These are phyloP conservation scores for Myrmecobius fasciatus DNA, from an alignment of 2,113 vertebrate genomes.

Conservation along the genomic window DNA sequence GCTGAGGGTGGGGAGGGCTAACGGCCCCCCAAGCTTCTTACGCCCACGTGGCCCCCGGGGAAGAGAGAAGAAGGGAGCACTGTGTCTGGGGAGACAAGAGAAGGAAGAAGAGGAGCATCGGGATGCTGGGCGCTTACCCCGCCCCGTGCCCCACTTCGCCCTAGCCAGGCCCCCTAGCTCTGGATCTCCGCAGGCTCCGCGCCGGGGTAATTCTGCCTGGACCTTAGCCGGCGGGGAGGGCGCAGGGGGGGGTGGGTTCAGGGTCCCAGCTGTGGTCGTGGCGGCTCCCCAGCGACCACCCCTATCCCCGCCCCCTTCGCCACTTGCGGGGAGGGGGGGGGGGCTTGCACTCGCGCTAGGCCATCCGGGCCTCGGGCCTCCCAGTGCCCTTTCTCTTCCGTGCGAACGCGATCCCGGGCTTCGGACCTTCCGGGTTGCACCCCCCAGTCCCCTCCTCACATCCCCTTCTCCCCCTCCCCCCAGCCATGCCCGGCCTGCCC, in stretches of 20 bases:
- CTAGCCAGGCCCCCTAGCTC: background rate
- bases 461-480: background rate
- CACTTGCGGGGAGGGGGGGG: background rate
- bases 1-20: background rate
- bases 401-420: background rate
- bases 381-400: background rate
- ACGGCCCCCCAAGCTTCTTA: too few species aligned
- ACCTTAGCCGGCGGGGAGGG: background rate
- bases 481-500: background rate
- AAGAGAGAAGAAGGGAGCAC: slow-evolving; percentile 73
- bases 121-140: background rate
- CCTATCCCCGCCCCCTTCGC: slow-evolving; percentile 3
- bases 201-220: too few species aligned
- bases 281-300: slow-evolving; percentile 10
- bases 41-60: slow-evolving; percentile 42
- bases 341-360: background rate
- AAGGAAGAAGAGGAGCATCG: slow-evolving; percentile 27
- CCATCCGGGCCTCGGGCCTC: slow-evolving; percentile 15
- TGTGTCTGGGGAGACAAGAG: slow-evolving; percentile 67
- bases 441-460: slow-evolving; percentile 50
- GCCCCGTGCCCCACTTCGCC: background rate
- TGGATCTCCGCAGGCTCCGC: too few species aligned
- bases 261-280: slow-evolving; percentile 43
- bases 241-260: background rate
- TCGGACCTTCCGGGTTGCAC: background rate